These are phyloP conservation scores for Andrena cerasifolii DNA, from an alignment of 1,140 invertebrate species.

Conservation along the genomic window DNA sequence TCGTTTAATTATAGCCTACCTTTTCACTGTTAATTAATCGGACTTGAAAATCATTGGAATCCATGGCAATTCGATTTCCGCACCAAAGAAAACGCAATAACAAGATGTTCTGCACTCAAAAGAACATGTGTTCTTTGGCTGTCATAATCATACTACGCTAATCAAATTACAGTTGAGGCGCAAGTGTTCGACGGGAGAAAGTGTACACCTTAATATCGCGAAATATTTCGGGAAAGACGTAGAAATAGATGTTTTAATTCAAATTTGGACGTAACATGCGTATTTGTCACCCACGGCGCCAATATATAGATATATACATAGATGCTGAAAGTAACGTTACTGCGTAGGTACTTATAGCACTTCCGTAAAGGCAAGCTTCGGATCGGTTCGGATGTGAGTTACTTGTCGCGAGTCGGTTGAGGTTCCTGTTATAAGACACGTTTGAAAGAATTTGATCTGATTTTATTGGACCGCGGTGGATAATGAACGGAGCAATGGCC, in stretches of 20 bases:
- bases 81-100: constrained; percentile 1
- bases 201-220: background rate
- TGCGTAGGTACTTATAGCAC: constrained; percentile 10
- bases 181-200: no score
- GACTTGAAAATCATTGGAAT: constrained; percentile 57
- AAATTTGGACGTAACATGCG: background rate
- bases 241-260: background rate
- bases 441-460: background rate
- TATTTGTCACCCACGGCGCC: background rate
- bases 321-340: background rate
- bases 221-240: background rate
- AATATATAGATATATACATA: background rate
- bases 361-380: constrained; percentile 60
- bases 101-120: constrained; percentile 43
- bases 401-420: constrained; percentile 11
- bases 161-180: constrained; percentile 33
- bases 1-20: constrained; percentile 48
- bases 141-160: constrained; percentile 31
- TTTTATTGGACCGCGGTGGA: constrained; percentile 21
- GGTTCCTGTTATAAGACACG: background rate
- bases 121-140: constrained; percentile 25
- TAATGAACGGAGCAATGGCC: constrained; percentile 78
- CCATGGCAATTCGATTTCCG: constrained; percentile 54
- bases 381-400: constrained; percentile 25
- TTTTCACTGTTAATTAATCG: constrained; percentile 68